These are phyloP conservation scores for Gasterosteus aculeatus DNA, from an alignment of 2,113 vertebrate genomes.

Conservation along the genomic window DNA sequence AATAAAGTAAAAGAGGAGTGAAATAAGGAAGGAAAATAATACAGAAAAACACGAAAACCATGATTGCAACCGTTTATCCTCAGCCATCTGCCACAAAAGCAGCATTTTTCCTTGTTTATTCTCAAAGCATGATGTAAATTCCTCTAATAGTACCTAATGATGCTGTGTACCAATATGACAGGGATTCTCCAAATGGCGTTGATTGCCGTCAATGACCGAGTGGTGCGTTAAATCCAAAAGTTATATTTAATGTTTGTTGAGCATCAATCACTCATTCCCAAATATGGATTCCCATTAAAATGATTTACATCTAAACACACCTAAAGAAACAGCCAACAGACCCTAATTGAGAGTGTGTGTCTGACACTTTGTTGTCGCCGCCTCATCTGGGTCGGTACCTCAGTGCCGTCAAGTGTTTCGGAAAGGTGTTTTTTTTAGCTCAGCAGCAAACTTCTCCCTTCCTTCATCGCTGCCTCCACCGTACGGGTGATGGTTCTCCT, in stretches of 20 bases:
- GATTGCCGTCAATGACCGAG: not conserved
- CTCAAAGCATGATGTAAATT: not conserved
- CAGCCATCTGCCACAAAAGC: not conserved
- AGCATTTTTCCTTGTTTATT: not conserved
- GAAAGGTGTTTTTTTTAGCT: too few species aligned
- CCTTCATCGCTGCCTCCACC: constrained; percentile 1
- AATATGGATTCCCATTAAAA: not conserved
- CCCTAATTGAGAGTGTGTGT: not conserved
- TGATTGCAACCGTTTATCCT: not conserved
- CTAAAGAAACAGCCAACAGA: not conserved
- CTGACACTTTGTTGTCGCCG: not conserved
- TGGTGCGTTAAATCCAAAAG: not conserved
- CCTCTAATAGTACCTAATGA: not conserved
- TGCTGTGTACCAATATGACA: not conserved
- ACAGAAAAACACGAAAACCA: not conserved
- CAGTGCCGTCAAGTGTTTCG: not conserved
- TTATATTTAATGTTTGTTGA: not conserved
- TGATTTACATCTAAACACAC: not conserved
- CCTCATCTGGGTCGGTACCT: not conserved
- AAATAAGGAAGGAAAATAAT: not conserved
- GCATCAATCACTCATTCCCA: not conserved
- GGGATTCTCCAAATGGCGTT: not conserved
- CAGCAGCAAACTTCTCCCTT: not conserved
- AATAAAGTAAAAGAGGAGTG: not conserved
- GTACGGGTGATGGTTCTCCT: constrained; percentile 15